phyloP scores from a whole-genome alignment of 2,888 invertebrate species.

The Trilocha varians region DNA sequence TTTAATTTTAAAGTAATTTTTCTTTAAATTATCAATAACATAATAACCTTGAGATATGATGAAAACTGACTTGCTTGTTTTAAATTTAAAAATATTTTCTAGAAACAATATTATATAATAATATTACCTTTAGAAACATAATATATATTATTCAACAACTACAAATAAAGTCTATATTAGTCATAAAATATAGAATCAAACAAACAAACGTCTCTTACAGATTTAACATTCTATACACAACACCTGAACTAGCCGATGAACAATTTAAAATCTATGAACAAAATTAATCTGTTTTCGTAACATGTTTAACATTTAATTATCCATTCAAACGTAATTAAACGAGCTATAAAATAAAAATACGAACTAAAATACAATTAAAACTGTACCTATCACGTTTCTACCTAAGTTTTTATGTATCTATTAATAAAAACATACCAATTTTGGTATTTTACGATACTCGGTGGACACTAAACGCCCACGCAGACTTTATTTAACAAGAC shows the following conservation, averaged over 20 bases:
- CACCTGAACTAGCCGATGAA: neutral
- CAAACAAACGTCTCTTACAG: neutral
- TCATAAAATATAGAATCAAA: no score
- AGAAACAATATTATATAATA: no score
- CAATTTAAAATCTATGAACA: neutral
- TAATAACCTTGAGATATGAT: no score
- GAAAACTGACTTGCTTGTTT: no score
- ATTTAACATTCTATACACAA: neutral
- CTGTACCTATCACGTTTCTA: neutral
- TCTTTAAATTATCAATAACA: no score
- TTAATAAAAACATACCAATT: neutral
- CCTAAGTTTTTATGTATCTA: neutral
- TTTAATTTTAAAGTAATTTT: no score
- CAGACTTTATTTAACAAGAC: neutral
- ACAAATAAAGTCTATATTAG: no score
- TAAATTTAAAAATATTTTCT: no score
- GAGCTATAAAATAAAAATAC: neutral
- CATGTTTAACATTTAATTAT: neutral
- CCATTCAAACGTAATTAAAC: neutral
- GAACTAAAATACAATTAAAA: neutral
- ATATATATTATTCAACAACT: no score
- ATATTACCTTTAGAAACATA: no score
- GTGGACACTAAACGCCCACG: conserved; percentile 4
- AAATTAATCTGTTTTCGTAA: neutral
- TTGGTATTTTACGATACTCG: neutral